Evolutionary conservation across 2,888 invertebrate genomes (phyloP).

Genomic region (Onthophagus sagittarius): DNA sequence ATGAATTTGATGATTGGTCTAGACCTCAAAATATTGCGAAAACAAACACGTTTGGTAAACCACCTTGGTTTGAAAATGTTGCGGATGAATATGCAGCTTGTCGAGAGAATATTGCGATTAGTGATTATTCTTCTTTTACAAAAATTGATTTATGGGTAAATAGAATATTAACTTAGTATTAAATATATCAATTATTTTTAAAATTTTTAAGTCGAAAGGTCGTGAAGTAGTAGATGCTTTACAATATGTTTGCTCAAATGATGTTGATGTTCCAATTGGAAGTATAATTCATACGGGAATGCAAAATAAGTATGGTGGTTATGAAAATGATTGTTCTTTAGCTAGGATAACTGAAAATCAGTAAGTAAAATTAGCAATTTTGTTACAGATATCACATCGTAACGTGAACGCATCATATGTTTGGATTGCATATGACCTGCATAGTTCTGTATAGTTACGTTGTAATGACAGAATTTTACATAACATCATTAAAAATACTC

Average conservation of each 20-base stretch:
- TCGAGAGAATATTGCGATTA: constrained; percentile 84
- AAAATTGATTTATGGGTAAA: constrained; percentile 89
- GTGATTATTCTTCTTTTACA: constrained; percentile 96
- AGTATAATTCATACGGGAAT: constrained; percentile 96
- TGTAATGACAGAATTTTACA: too few species aligned
- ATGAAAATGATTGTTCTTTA: constrained; percentile 96
- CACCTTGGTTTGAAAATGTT: constrained; percentile 88
- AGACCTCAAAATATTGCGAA: constrained; percentile 65
- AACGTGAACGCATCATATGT: not conserved
- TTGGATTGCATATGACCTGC: too few species aligned
- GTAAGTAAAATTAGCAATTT: constrained; percentile 53
- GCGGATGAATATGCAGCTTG: constrained; percentile 90
- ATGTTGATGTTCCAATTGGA: constrained; percentile 91
- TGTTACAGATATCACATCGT: not conserved
- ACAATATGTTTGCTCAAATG: constrained; percentile 92
- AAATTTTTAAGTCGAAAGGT: constrained; percentile 66
- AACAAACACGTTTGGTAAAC: constrained; percentile 85
- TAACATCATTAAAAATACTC: too few species aligned
- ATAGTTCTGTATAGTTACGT: too few species aligned
- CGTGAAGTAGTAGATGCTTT: constrained; percentile 83
- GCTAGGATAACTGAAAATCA: constrained; percentile 83
- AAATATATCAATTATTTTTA: not conserved
- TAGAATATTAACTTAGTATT: not conserved
- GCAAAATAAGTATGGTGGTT: constrained; percentile 93
- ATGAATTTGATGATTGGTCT: constrained; percentile 48